phyloP scores from a whole-genome alignment of 2,888 invertebrate species.

The Chrysolina haemoptera region DNA sequence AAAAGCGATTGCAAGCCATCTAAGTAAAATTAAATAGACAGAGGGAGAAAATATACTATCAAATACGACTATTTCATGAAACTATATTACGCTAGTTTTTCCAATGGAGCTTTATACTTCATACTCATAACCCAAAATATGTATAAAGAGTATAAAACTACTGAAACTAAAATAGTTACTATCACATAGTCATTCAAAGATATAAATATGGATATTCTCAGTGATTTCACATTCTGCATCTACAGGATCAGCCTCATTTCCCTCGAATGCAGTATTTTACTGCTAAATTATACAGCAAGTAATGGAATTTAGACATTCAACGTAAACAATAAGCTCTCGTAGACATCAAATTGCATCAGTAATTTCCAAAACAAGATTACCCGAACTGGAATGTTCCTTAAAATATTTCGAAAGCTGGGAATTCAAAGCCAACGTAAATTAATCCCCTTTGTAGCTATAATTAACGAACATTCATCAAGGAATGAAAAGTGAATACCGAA shows the following conservation, averaged over 20 bases:
- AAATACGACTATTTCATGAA: too few species aligned
- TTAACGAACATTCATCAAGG: not conserved
- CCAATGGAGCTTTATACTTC: too few species aligned
- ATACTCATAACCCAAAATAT: too few species aligned
- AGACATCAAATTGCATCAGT: conserved; percentile 18
- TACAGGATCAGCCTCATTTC: not conserved
- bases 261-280: not conserved
- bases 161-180: too few species aligned
- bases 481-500: too few species aligned
- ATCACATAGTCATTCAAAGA: too few species aligned
- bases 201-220: not conserved
- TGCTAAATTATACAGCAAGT: not conserved
- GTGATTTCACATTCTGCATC: not conserved
- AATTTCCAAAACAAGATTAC: conserved; percentile 6
- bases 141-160: too few species aligned
- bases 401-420: conserved; percentile 2
- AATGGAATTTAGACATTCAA: not conserved
- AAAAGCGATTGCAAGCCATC: too few species aligned
- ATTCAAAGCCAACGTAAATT: conserved; percentile 11
- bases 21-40: too few species aligned
- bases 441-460: not conserved
- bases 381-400: conserved; percentile 5
- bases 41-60: too few species aligned
- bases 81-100: too few species aligned
- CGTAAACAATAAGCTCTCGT: conserved; percentile 11